Conservation (phyloP, 2,797 vertebrate species). For the Ctenopoma kingsleyae region DNA sequence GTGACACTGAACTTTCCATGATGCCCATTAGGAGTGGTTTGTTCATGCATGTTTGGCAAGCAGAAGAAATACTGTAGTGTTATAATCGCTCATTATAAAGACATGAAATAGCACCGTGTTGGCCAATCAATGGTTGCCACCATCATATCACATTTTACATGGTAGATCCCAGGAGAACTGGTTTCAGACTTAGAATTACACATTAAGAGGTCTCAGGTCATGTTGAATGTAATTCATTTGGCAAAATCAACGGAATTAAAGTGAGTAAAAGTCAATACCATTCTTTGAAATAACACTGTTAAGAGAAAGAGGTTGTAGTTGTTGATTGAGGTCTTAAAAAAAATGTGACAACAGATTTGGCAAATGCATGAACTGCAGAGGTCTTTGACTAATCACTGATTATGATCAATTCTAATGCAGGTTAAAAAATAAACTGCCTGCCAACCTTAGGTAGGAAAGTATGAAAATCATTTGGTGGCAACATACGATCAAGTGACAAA, state of each 20-base stretch:
- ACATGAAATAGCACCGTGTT: conserved; percentile 78
- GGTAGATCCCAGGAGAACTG: conserved; percentile 55
- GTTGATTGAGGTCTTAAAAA: conserved; percentile 41
- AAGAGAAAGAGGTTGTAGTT: conserved; percentile 45
- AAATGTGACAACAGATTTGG: conserved; percentile 65
- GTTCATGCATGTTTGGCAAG: conserved; percentile 73
- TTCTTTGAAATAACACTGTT: conserved; percentile 37
- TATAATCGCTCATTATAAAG: conserved; percentile 65
- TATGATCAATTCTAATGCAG: conserved; percentile 28
- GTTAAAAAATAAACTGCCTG: conserved; percentile 27
- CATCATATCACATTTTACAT: conserved; percentile 56
- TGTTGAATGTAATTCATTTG: conserved; percentile 48
- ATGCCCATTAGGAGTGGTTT: conserved; percentile 60
- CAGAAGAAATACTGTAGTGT: conserved; percentile 67
- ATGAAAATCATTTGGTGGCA: conserved; percentile 53
- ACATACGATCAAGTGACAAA: conserved; percentile 42
- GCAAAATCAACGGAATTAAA: conserved; percentile 42
- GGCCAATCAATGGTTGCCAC: conserved; percentile 47
- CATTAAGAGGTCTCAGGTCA: conserved; percentile 36
- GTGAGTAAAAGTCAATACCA: conserved; percentile 17
- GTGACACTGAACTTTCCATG: not conserved
- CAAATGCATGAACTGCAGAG: conserved; percentile 55
- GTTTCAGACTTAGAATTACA: conserved; percentile 45
- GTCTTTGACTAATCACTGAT: conserved; percentile 22
- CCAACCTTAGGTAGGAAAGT: conserved; percentile 38